These are phyloP conservation scores for Geopemphigus sp. DNA, from an alignment of 1,140 invertebrate species.

Conservation along the genomic window DNA sequence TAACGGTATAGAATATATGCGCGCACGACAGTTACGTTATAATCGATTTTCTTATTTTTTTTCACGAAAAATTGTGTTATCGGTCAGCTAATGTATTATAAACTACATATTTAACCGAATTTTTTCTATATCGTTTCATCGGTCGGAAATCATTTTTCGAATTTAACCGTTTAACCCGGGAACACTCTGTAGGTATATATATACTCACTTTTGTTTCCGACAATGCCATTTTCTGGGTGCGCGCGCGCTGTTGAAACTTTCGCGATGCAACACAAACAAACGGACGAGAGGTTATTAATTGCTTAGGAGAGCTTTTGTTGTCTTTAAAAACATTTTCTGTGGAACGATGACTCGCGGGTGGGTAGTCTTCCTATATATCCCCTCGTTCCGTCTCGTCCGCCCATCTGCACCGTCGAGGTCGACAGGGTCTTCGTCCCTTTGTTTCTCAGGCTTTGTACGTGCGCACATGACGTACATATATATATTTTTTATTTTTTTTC, in stretches of 20 bases:
- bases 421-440: background rate
- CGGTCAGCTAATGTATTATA: too few relatives aligned
- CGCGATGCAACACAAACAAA: slow-evolving; percentile 34
- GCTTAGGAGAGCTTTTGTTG: slow-evolving; percentile 45
- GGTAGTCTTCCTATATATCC: background rate
- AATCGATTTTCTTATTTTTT: too few relatives aligned
- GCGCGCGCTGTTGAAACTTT: slow-evolving; percentile 6
- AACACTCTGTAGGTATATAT: background rate
- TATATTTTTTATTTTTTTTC: background rate
- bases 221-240: background rate
- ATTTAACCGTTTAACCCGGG: too few relatives aligned
- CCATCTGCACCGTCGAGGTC: background rate
- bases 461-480: too few relatives aligned
- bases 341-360: background rate
- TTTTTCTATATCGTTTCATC: too few relatives aligned
- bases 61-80: too few relatives aligned
- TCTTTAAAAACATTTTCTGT: slow-evolving; percentile 45
- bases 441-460: background rate
- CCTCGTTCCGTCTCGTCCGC: background rate
- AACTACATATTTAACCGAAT: too few relatives aligned
- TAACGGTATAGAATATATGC: too few relatives aligned
- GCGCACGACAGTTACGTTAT: too few relatives aligned
- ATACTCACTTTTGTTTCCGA: slow-evolving; percentile 14
- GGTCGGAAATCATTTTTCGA: too few relatives aligned
- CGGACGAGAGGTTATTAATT: slow-evolving; percentile 45